Conservation (phyloP, 1,140 invertebrate species). For the Scaptomyza hsui region DNA sequence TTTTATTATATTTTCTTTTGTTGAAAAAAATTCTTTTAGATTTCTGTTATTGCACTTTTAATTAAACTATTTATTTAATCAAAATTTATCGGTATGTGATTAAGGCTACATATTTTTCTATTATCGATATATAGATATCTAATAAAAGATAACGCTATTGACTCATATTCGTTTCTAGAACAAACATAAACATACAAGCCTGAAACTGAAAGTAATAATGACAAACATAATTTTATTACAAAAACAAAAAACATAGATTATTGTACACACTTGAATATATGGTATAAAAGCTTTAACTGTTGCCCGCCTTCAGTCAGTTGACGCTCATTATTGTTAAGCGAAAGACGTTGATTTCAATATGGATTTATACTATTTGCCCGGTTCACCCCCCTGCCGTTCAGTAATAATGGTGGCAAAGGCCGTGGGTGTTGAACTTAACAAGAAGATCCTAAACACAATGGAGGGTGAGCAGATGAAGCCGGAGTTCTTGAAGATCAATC, state of each 20-base stretch:
- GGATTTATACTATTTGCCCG: slow-evolving; percentile 87
- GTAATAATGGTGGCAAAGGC: slow-evolving; percentile 88
- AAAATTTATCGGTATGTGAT: background rate
- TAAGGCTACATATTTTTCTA: background rate
- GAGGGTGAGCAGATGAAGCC: slow-evolving; percentile 88
- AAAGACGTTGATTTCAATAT: slow-evolving; percentile 25
- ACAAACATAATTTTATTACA: slow-evolving; percentile 30
- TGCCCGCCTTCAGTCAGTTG: slow-evolving; percentile 35
- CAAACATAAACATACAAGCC: too few relatives aligned
- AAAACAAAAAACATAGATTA: background rate
- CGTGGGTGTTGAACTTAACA: slow-evolving; percentile 89
- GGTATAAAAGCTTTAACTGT: slow-evolving; percentile 9
- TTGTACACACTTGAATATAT: background rate
- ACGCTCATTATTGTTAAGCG: background rate
- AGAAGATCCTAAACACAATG: slow-evolving; percentile 87
- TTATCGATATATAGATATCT: background rate
- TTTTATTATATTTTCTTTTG: too few relatives aligned
- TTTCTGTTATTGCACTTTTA: too few relatives aligned
- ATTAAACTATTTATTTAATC: too few relatives aligned
- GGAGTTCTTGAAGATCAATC: slow-evolving; percentile 88
- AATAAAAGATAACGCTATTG: background rate
- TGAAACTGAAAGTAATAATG: slow-evolving; percentile 44
- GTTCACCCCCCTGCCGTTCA: slow-evolving; percentile 88
- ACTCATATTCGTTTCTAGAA: background rate
- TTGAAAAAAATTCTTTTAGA: too few relatives aligned